Base-by-base conservation (phyloP, 1,140 invertebrate species). In the Drosophila guanche region DNA sequence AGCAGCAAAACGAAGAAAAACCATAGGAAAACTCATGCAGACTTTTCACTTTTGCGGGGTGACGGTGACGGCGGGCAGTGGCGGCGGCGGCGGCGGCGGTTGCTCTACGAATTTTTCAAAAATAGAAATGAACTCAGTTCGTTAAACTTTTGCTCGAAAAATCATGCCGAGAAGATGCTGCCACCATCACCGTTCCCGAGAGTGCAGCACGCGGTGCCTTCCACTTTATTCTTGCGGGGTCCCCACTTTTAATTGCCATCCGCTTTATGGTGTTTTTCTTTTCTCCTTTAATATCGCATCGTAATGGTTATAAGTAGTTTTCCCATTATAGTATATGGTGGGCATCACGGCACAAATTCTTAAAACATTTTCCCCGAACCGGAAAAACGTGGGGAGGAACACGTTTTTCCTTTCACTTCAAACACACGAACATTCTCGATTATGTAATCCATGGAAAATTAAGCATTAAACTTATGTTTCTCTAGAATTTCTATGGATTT, bases 101-200 rank as follows among this genome's bases (percentile, higher is more conserved):
- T 78, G 69, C 79, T 88, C 75, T 86, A 37, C 70, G 83, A 76
- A 88, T 88, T 79, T 59, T 88, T 83, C 88, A 89, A 91, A 91
- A 91, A 91, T 91, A 91, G 90, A 91, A 91, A 91, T 91, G 90
- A 91, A 91, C 90, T 91, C 90, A 91, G 90, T 91, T 91, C 90
- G 90, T 91, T 91, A 91, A 91, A 91, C 90, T 91, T 90, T 89
- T 65, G 66, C 58, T 86, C 67, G 71, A 69, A 80, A 85, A 79
- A 85, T 62, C 79, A 83, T 79, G 75, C 69, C 74, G 79, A 59
- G 63, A 69, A 53, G 41, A 61, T 33, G 56, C 41, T 65, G 67
- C 67, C 51, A 66, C 51, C 29, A 52, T 52, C 33, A 37, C 10
- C 33, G 33, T 37, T 37, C 33, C 33, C 33, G 33, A 54, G 76